Evolutionary conservation across 1,140 invertebrate species (phyloP).

Genomic region (Prorops nasuta): DNA sequence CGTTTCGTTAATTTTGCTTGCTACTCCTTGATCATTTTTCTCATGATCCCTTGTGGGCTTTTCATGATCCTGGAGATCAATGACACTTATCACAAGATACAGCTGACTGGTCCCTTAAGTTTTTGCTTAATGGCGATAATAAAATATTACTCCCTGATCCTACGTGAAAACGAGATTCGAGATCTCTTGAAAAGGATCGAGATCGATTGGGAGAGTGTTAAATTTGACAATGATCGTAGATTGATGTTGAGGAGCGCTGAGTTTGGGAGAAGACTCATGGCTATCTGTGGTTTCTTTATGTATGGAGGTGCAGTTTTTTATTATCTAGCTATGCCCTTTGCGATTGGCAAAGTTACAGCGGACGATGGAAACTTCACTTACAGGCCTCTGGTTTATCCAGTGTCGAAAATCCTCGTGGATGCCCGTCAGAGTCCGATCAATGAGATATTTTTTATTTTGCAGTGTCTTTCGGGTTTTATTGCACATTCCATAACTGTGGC

Average conservation of each 20-base stretch:
- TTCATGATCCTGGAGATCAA: constrained; percentile 28
- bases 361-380: constrained; percentile 1
- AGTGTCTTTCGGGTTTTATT: constrained; percentile 17
- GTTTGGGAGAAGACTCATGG: constrained; percentile 5
- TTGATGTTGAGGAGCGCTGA: constrained; percentile 14
- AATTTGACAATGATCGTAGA: not conserved
- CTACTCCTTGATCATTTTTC: constrained; percentile 1
- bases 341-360: not conserved
- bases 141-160: constrained; percentile 34
- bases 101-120: constrained; percentile 36
- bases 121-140: constrained; percentile 37
- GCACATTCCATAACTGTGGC: constrained; percentile 17
- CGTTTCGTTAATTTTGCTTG: not conserved
- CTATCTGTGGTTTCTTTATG: constrained; percentile 9
- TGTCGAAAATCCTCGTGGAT: constrained; percentile 20
- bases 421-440: constrained; percentile 18
- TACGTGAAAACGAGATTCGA: constrained; percentile 24
- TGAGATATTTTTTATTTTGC: constrained; percentile 23
- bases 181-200: constrained; percentile 30
- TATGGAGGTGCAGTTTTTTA: constrained; percentile 10
- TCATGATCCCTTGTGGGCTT: not conserved
- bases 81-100: constrained; percentile 26
- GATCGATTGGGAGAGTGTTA: constrained; percentile 33
- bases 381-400: constrained; percentile 24
- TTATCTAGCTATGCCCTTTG: constrained; percentile 4